Conservation (phyloP, 2,888 invertebrate species). For the Lithophane socia region DNA sequence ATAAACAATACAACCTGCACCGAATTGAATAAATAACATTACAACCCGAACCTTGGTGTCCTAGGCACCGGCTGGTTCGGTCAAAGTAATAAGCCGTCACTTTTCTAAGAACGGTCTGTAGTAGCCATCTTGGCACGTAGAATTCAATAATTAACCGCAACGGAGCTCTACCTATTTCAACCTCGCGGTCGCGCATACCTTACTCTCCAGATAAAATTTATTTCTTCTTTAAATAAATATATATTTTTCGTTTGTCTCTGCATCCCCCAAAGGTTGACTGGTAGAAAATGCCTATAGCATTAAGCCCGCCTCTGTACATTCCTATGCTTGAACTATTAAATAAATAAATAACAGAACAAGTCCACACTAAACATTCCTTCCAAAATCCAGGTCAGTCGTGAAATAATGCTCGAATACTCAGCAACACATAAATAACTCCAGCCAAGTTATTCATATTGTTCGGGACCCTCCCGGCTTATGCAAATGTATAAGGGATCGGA, state of each 20-base stretch:
- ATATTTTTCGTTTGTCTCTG: background rate
- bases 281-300: no score
- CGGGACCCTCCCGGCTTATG: constrained; percentile 53
- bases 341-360: constrained; percentile 22
- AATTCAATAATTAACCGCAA: constrained; percentile 9
- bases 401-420: constrained; percentile 51
- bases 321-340: no score
- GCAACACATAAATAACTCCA: constrained; percentile 56
- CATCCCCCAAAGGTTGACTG: background rate
- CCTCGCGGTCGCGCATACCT: background rate
- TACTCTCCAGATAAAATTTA: constrained; percentile 34
- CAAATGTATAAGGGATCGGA: constrained; percentile 56
- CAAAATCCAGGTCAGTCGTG: constrained; percentile 55
- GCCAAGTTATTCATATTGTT: constrained; percentile 64
- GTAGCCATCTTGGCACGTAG: background rate
- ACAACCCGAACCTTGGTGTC: background rate
- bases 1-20: background rate
- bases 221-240: no score
- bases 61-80: background rate
- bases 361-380: constrained; percentile 52
- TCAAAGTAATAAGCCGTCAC: background rate
- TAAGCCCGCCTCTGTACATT: no score
- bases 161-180: constrained; percentile 13
- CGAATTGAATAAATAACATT: background rate
- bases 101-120: background rate